phyloP scores from a whole-genome alignment of 1,140 invertebrate species.

The Magallana ariakensis region DNA sequence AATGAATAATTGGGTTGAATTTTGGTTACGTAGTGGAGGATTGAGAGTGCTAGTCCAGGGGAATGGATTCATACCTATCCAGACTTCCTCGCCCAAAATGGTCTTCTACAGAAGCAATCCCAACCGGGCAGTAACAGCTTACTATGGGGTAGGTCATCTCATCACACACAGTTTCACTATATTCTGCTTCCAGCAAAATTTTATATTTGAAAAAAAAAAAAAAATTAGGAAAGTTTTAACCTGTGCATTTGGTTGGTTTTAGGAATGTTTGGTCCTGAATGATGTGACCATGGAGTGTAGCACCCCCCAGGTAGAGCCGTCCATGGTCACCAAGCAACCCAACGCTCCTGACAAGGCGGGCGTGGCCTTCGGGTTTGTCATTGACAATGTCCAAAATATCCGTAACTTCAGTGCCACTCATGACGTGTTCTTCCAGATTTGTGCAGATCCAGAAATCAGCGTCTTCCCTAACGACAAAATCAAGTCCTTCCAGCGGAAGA shows the following conservation, averaged over 20 bases:
- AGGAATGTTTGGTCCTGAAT: conserved; percentile 50
- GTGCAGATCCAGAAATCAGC: conserved; percentile 94
- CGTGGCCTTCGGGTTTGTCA: conserved; percentile 95
- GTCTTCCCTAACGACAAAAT: conserved; percentile 88
- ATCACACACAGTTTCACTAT: background rate
- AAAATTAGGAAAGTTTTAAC: too few relatives aligned
- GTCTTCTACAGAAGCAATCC: background rate
- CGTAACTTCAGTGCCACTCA: conserved; percentile 85
- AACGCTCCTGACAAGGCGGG: background rate
- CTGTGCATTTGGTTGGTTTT: too few relatives aligned
- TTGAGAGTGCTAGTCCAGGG: conserved; percentile 27
- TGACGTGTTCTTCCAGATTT: conserved; percentile 86
- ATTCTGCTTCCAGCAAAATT: too few relatives aligned
- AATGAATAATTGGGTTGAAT: too few relatives aligned
- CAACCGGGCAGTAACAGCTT: background rate
- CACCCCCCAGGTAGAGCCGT: conserved; percentile 25
- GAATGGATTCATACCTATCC: conserved; percentile 26
- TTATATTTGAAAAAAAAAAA: too few relatives aligned
- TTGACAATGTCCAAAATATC: conserved; percentile 94
- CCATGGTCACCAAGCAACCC: background rate
- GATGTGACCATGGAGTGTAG: background rate
- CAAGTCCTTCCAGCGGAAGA: conserved; percentile 77
- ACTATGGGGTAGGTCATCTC: background rate
- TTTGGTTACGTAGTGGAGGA: conserved; percentile 27
- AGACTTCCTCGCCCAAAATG: conserved; percentile 9